A percentile compares a stretch with the other conserved stretches of the same genome.
Evolutionary conservation across 2,797 vertebrate species (phyloP).

Genomic region (Trichosurus vulpecula): DNA sequence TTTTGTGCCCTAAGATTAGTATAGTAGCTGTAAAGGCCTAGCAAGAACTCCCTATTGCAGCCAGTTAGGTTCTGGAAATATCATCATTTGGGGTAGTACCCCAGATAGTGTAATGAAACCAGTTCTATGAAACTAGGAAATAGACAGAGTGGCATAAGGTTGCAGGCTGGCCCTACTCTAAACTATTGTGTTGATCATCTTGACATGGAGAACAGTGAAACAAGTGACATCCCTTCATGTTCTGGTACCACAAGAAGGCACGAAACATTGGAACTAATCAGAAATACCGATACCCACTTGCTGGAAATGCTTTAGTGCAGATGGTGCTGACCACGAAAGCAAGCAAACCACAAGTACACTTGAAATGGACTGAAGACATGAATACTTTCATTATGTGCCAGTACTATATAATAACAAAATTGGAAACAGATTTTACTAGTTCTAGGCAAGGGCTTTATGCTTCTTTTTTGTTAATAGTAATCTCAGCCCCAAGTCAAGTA

Average conservation of each 20-base stretch:
- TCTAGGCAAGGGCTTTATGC: not conserved
- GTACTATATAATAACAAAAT: not conserved
- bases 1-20: not conserved
- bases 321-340: not conserved
- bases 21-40: not conserved
- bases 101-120: not conserved
- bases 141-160: not conserved
- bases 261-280: not conserved
- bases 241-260: not conserved
- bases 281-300: not conserved
- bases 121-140: not conserved
- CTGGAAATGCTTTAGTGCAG: not conserved
- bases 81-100: not conserved
- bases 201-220: not conserved
- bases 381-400: not conserved
- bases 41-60: not conserved
- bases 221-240: not conserved
- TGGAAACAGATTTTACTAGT: not conserved
- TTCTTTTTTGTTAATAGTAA: conserved; percentile 1
- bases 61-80: not conserved
- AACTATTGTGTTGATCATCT: not conserved
- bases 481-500: not conserved
- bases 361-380: not conserved
- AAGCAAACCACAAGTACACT: conserved; percentile 7
- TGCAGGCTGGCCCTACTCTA: not conserved